Conservation (phyloP, 2,113 vertebrate species). For the Nyctibius bracteatus region DNA sequence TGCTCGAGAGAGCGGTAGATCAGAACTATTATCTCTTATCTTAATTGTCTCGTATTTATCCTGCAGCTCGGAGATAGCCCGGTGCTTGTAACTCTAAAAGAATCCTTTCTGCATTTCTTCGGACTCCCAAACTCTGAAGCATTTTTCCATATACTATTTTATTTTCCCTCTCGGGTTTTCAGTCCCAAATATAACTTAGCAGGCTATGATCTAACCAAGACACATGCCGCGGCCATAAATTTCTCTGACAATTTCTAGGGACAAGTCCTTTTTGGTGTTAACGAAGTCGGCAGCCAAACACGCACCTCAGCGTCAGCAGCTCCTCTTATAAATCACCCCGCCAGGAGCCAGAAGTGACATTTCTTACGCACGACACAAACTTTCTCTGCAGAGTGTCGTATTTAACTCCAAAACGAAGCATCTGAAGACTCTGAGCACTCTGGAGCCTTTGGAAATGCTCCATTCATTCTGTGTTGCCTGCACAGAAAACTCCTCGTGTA, state of each 20-base stretch:
- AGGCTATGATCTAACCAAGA: not conserved
- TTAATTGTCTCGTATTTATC: not conserved
- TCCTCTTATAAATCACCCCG: not conserved
- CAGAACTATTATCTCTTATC: not conserved
- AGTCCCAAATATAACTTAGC: not conserved
- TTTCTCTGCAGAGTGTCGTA: not conserved
- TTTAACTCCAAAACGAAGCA: not conserved
- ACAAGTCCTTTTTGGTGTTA: not conserved
- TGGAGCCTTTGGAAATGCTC: not conserved
- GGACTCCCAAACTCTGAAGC: not conserved
- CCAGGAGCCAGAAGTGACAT: not conserved
- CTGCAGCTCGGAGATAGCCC: not conserved
- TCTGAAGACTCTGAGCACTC: not conserved
- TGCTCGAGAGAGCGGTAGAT: not conserved
- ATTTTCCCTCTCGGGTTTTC: not conserved
- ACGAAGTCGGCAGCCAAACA: not conserved
- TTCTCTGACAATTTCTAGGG: not conserved
- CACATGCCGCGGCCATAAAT: not conserved
- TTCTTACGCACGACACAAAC: not conserved
- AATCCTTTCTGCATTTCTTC: not conserved
- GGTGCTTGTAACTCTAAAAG: not conserved
- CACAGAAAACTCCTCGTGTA: not conserved
- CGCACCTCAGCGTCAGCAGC: not conserved
- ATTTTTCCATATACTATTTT: fast-evolving
- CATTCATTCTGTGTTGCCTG: not conserved